Conservation (phyloP, 1,140 invertebrate genomes). For the Zophobas morio region DNA sequence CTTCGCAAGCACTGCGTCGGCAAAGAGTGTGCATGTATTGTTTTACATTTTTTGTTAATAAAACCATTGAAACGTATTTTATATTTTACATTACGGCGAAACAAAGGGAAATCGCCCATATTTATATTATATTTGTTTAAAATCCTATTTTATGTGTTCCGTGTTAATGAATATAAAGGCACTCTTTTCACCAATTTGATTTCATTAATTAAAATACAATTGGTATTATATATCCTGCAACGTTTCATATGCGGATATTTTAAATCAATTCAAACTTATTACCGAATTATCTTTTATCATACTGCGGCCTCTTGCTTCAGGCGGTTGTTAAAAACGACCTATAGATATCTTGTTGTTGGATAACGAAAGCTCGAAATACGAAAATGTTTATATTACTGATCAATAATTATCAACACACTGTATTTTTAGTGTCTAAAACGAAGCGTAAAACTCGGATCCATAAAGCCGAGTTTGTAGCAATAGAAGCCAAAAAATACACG, state of each 20-base stretch:
- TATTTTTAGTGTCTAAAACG: too few relatives aligned
- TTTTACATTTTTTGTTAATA: slow-evolving; percentile 20
- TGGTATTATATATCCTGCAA: slow-evolving; percentile 3
- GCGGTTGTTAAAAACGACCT: too few relatives aligned
- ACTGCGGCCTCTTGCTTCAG: neutral
- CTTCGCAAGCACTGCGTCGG: neutral
- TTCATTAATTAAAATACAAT: slow-evolving; percentile 38
- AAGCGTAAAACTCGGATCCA: too few relatives aligned
- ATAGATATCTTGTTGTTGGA: too few relatives aligned
- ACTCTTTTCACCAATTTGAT: slow-evolving; percentile 30
- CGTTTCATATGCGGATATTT: neutral
- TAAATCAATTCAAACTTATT: neutral
- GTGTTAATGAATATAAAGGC: slow-evolving; percentile 15
- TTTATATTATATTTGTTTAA: slow-evolving; percentile 13
- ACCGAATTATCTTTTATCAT: neutral
- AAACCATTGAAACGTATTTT: slow-evolving; percentile 25
- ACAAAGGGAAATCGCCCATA: slow-evolving; percentile 4
- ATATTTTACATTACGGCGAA: neutral
- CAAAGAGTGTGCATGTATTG: slow-evolving; percentile 1
- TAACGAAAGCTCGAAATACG: too few relatives aligned
- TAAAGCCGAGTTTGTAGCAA: too few relatives aligned
- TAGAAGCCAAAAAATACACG: too few relatives aligned
- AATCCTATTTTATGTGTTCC: slow-evolving; percentile 11
- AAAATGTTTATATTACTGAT: too few relatives aligned
- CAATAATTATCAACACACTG: too few relatives aligned